Evolutionary conservation across 1,140 invertebrate genomes (phyloP), one percentile per base, ranked within the genome.

Genomic region (Copidosoma floridanum): DNA sequence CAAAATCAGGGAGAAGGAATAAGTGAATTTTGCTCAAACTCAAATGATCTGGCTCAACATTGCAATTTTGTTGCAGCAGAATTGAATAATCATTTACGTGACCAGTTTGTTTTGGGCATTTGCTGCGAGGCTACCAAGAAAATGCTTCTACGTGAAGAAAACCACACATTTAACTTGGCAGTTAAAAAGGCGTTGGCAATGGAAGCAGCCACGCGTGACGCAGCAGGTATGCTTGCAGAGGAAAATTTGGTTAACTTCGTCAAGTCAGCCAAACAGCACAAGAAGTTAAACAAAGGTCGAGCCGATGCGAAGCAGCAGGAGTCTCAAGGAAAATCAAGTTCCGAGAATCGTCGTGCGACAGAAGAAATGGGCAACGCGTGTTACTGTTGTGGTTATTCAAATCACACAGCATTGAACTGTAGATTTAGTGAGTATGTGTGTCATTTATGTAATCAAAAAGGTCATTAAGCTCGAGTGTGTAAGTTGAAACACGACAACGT

Each of bases 41-140:
- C 74, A 3, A 68, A 72, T 57, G 61, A 57, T 5, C n/a, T 67
- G 14, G 65, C 68, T 12, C 65, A 61, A 3, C 24, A 68, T 47
- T 73, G 71, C 50, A 60, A 70, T 14, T 74, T 73, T 65, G 71
- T 65, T 8, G 41, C 2, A 2, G 57, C 57, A 16, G 54, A 71
- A 10, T 59, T 71, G 4, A 65, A 62, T 8, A 47, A 27, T 20
- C n/a, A n/a, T n/a, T 35, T 75, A 21, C 37, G 68, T 41, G 70
- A 77, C 47, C 65, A 67, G 55, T 73, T 75, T 43, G 65, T 76
- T 1, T 71, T 65, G 61, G 68, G 72, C 1, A 47, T 75, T 16
- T 50, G 50, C 16, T 65, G 56, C 24, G 67, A 65, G 3, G 41
- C 64, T 3, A 43, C 65, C 7, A 60, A 69, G 32, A 65, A 64